phyloP scores from a whole-genome alignment of 2,797 vertebrate species.

The Darevskia nairensis region DNA sequence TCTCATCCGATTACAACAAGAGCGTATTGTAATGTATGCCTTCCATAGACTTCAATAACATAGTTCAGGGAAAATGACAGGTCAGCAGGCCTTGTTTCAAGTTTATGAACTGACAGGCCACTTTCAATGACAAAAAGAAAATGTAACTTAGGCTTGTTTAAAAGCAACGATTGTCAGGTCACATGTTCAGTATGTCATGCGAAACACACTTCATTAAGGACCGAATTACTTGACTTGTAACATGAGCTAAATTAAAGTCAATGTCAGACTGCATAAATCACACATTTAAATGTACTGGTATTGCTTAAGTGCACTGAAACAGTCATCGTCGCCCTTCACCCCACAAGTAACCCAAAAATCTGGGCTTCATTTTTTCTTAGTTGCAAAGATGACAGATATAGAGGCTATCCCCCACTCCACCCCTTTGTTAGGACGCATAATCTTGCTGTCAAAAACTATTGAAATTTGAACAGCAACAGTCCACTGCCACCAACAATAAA shows the following conservation, averaged over 20 bases:
- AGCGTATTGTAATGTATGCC: constrained; percentile 46
- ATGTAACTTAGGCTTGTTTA: constrained; percentile 66
- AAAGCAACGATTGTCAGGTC: constrained; percentile 70
- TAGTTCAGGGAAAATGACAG: constrained; percentile 47
- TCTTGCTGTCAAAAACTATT: constrained; percentile 51
- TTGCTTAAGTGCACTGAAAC: constrained; percentile 64
- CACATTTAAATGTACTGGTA: constrained; percentile 64
- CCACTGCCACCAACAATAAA: constrained; percentile 38
- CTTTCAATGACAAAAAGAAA: constrained; percentile 72
- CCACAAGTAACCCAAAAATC: constrained; percentile 65
- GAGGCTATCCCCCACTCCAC: not conserved
- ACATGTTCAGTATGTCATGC: constrained; percentile 71
- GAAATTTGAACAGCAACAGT: constrained; percentile 29
- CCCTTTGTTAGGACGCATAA: constrained; percentile 42
- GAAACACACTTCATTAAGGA: constrained; percentile 75
- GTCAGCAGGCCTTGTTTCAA: constrained; percentile 54
- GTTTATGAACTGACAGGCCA: constrained; percentile 73
- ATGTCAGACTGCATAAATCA: constrained; percentile 73
- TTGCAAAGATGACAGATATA: constrained; percentile 49
- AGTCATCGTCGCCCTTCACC: constrained; percentile 53
- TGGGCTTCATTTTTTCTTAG: constrained; percentile 42
- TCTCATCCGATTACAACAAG: constrained; percentile 34
- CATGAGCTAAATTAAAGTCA: constrained; percentile 75
- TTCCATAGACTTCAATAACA: constrained; percentile 33
- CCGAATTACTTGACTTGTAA: constrained; percentile 74